phyloP scores from a whole-genome alignment of 2,888 invertebrate genomes.

The Parnassius orleans region DNA sequence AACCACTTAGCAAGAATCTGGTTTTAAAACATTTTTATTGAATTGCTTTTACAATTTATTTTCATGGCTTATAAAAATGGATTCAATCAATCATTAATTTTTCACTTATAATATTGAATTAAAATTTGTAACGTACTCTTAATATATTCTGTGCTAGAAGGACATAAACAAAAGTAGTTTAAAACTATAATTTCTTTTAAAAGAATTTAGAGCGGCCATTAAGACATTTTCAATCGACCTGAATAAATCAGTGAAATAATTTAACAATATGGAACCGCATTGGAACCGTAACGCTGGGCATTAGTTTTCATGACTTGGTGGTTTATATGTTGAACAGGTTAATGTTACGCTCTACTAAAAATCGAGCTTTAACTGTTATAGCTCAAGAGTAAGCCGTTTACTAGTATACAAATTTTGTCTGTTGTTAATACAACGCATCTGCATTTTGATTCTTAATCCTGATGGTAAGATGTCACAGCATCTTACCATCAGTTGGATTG shows the following conservation, averaged over 20 bases:
- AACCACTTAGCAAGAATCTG: too few species aligned
- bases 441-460: too few species aligned
- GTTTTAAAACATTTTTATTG: too few species aligned
- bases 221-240: slow-evolving; percentile 17
- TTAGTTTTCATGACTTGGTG: slow-evolving; percentile 7
- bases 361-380: too few species aligned
- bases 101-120: too few species aligned
- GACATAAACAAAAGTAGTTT: background rate
- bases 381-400: background rate
- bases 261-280: slow-evolving; percentile 12
- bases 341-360: background rate
- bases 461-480: too few species aligned
- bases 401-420: background rate
- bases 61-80: too few species aligned
- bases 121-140: too few species aligned
- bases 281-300: slow-evolving; percentile 19
- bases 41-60: too few species aligned
- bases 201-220: slow-evolving; percentile 18
- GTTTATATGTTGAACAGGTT: slow-evolving; percentile 7
- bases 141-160: background rate
- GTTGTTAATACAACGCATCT: background rate
- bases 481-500: too few species aligned
- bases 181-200: background rate
- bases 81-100: too few species aligned
- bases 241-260: slow-evolving; percentile 12